Percentiles rank a stretch among this genome's conserved stretches.
Conservation (phyloP, 2,888 invertebrate genomes). For the Tenthredo livida region DNA sequence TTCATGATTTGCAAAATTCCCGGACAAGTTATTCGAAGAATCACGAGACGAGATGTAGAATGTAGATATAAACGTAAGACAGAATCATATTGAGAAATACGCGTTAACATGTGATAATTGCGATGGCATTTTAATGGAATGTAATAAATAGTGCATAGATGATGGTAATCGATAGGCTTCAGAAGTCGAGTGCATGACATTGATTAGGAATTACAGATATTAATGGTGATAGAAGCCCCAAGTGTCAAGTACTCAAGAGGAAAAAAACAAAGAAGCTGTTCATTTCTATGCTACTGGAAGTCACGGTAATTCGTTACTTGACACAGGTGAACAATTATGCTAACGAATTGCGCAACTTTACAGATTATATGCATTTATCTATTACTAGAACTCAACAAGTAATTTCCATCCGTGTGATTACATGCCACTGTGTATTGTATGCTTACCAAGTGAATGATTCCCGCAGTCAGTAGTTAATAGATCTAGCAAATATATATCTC, state of each 20-base stretch:
- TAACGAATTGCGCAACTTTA: slow-evolving; percentile 41
- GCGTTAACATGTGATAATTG: background rate
- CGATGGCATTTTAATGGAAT: background rate
- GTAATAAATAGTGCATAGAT: background rate
- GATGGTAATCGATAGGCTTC: background rate
- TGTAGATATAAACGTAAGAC: background rate
- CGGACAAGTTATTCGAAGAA: background rate
- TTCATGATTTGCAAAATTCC: background rate
- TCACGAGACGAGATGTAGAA: background rate
- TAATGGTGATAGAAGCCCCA: background rate
- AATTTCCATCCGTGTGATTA: slow-evolving; percentile 2
- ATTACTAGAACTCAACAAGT: background rate
- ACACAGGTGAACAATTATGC: slow-evolving; percentile 35
- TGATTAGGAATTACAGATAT: slow-evolving; percentile 12
- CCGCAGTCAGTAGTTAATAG: background rate
- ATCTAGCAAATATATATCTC: slow-evolving; percentile 1
- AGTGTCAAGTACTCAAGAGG: background rate
- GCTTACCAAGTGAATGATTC: background rate
- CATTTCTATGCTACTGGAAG: slow-evolving; percentile 12
- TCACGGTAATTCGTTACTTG: background rate
- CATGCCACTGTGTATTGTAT: background rate
- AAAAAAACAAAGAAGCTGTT: slow-evolving; percentile 17
- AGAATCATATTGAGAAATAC: background rate
- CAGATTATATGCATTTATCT: slow-evolving; percentile 20
- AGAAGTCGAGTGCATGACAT: slow-evolving; percentile 15